phyloP scores from a whole-genome alignment of 2,113 vertebrate genomes.

The Apus apus region DNA sequence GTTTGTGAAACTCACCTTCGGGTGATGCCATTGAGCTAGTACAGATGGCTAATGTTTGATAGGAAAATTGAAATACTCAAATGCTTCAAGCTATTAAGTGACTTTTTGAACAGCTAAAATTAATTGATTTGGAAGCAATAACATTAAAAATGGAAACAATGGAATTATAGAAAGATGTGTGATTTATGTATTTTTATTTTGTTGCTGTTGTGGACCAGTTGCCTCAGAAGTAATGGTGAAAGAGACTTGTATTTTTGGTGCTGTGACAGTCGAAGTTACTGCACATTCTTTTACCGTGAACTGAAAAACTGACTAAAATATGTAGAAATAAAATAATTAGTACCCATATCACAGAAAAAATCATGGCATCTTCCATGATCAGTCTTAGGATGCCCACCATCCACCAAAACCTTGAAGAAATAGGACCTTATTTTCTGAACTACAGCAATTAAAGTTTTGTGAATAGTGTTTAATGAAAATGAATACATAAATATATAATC shows the following conservation, averaged over 20 bases:
- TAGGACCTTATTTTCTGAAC: neutral
- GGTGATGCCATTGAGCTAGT: neutral
- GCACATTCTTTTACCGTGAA: neutral
- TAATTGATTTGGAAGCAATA: neutral
- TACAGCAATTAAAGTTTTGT: neutral
- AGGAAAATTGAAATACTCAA: neutral
- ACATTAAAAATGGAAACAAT: neutral
- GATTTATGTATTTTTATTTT: neutral
- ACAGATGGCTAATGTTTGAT: neutral
- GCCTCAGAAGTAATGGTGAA: neutral
- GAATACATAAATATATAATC: no score
- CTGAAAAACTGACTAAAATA: neutral
- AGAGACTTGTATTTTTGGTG: neutral
- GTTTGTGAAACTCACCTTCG: neutral
- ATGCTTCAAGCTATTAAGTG: neutral
- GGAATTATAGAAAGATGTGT: neutral
- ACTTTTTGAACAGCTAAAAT: neutral
- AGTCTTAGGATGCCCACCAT: neutral
- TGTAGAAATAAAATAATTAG: neutral
- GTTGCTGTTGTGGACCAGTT: neutral
- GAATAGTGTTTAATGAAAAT: neutral
- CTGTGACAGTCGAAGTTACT: neutral
- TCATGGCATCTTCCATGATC: neutral
- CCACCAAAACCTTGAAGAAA: neutral
- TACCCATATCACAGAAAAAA: neutral